Percentiles rank a stretch among this genome's conserved stretches.
These are phyloP conservation scores for Chrysina gloriosa DNA, from an alignment of 2,888 invertebrate species.

Conservation along the genomic window DNA sequence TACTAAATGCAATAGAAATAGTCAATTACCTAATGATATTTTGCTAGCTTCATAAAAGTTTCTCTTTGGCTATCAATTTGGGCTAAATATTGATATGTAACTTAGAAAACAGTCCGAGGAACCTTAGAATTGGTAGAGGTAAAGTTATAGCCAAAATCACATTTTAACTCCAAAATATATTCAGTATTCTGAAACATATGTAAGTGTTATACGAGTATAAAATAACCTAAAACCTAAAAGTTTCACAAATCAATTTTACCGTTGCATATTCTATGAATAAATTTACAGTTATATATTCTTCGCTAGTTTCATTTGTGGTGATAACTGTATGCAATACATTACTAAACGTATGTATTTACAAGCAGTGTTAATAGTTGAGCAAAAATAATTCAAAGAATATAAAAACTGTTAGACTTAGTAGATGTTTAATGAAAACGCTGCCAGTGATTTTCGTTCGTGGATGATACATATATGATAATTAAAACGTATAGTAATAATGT, in stretches of 20 bases:
- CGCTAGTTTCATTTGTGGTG: background rate
- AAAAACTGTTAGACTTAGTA: constrained; percentile 41
- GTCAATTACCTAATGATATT: too few species aligned
- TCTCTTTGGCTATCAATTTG: too few species aligned
- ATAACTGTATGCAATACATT: constrained; percentile 8
- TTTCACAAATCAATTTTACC: too few species aligned
- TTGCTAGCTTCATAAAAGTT: too few species aligned
- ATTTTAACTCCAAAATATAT: background rate
- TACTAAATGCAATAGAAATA: too few species aligned
- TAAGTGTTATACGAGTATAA: too few species aligned
- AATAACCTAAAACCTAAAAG: too few species aligned
- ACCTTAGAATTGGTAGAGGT: too few species aligned
- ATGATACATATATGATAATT: background rate
- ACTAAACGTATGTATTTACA: background rate
- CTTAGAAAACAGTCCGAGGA: too few species aligned
- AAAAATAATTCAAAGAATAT: constrained; percentile 31
- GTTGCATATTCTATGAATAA: too few species aligned
- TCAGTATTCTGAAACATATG: background rate
- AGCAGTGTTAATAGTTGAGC: constrained; percentile 25
- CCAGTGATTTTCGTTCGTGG: background rate
- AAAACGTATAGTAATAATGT: constrained; percentile 2
- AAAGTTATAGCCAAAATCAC: background rate
- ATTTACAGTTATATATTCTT: background rate
- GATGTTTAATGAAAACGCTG: constrained; percentile 39
- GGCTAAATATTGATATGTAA: too few species aligned